Base-by-base conservation (phyloP, 2,797 vertebrate species). In the Galaxias olidus region DNA sequence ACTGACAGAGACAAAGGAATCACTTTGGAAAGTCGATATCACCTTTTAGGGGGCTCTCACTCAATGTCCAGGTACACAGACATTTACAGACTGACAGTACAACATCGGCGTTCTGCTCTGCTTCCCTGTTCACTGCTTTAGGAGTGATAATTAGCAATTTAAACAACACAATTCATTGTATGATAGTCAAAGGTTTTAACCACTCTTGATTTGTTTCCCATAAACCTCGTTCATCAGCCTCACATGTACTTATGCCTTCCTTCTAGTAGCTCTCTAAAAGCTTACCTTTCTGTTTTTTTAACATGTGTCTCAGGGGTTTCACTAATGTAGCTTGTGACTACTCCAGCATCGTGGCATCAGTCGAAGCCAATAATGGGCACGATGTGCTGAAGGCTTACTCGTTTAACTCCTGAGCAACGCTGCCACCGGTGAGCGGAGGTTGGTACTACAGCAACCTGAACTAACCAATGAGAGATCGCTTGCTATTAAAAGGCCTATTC, bases 41-140 rank as follows among this genome's bases (percentile, higher is more conserved):
- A 92, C 14, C 79, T 91, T 61, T 78, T 91, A 51, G 91, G 91
- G 55, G 92, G 91, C 65, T 93, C 88, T 67, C 91, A 91, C 75
- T 80, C 79, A 7, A 85, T 88, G 77, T 87, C 88, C 84, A 92
- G 92, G 93, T 93, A 89, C 78, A 40, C 10, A 1, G 11, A 53
- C 17, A 13, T 10, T 30, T 50, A 19, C 44, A 30, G 46, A 41
- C 11, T 4, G n/a, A 10, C 44, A 49, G 9, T 12, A 54, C 43
- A 40, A 5, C 44, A 17, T 8, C 7, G 14, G 11, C 45, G 4
- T 49, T 66, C 58, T 11, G 14, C 11, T 3, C 30, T 30, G 30
- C 2, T 30, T 30, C 3, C 6, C 30, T 30, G 30, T 30, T 30
- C 2, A 30, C 30, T 6, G 3, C 14, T 14, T 13, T 7, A 15